A percentile compares a stretch with the other conserved stretches of the same genome.
Conservation (phyloP, 2,113 vertebrate genomes). For the Cariama cristata region DNA sequence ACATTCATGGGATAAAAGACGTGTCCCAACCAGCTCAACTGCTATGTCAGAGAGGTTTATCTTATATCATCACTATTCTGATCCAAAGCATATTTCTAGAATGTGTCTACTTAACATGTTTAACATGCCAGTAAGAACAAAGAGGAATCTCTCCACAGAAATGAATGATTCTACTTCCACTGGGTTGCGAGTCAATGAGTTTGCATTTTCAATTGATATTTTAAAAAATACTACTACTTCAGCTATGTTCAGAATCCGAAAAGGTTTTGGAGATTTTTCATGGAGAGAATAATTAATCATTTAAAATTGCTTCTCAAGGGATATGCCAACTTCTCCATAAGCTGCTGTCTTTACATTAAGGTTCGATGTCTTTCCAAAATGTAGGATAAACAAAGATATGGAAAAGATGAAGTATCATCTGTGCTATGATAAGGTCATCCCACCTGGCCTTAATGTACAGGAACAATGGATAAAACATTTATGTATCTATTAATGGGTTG, state of each 20-base stretch:
- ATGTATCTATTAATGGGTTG: background rate
- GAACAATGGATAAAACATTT: background rate
- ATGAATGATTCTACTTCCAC: background rate
- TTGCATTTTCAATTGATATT: background rate
- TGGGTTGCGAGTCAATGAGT: background rate
- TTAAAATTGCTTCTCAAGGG: background rate
- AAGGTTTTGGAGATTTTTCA: background rate
- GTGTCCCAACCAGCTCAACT: background rate
- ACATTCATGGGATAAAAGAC: background rate
- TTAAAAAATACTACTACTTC: background rate
- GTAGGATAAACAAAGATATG: background rate
- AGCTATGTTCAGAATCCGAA: background rate
- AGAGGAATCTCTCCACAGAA: background rate
- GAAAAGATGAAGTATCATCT: background rate
- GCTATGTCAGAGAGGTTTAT: background rate
- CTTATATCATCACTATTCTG: background rate
- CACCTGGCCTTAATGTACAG: background rate
- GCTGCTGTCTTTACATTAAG: background rate
- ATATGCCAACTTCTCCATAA: background rate
- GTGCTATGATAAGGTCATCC: background rate
- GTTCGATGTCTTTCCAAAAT: background rate
- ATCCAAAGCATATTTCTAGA: conserved; percentile 22
- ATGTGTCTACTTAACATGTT: background rate
- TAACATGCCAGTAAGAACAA: background rate
- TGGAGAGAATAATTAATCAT: background rate